These are phyloP conservation scores for Microplitis demolitor DNA, from an alignment of 1,140 invertebrate species.

Conservation along the genomic window DNA sequence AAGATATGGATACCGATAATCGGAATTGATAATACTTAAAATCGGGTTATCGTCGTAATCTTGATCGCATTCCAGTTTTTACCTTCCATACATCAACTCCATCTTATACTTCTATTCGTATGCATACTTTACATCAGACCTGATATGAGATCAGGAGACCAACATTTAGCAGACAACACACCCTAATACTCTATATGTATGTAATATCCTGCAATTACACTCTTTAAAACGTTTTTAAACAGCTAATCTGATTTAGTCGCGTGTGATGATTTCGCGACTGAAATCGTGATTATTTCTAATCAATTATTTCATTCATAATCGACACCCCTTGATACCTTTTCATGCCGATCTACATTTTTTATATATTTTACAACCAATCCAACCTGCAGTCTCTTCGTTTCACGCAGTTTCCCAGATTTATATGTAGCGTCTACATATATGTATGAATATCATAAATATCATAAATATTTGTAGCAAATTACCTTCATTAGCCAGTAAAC, in stretches of 20 bases:
- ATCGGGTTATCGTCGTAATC: slow-evolving; percentile 1
- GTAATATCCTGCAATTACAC: no score
- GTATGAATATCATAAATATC: neutral
- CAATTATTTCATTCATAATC: slow-evolving; percentile 19
- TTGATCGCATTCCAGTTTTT: slow-evolving; percentile 11
- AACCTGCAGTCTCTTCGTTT: no score
- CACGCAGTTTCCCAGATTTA: no score
- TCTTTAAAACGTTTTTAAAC: no score
- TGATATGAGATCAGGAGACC: no score
- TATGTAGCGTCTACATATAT: neutral
- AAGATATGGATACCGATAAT: slow-evolving; percentile 2
- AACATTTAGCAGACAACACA: no score
- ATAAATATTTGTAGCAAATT: slow-evolving; percentile 18
- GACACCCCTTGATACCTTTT: slow-evolving; percentile 3
- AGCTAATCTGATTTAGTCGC: neutral
- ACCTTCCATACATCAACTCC: no score
- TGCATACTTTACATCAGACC: no score
- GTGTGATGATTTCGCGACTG: neutral
- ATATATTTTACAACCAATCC: no score
- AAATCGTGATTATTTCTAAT: neutral
- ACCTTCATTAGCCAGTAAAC: neutral
- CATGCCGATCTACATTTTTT: neutral
- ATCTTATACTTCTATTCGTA: no score
- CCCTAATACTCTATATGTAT: no score
- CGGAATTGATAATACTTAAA: slow-evolving; percentile 7